Evolutionary conservation across 2,888 invertebrate genomes (phyloP), one percentile per base, ranked within the genome.

Genomic region (Aphidoletes aphidimyza): DNA sequence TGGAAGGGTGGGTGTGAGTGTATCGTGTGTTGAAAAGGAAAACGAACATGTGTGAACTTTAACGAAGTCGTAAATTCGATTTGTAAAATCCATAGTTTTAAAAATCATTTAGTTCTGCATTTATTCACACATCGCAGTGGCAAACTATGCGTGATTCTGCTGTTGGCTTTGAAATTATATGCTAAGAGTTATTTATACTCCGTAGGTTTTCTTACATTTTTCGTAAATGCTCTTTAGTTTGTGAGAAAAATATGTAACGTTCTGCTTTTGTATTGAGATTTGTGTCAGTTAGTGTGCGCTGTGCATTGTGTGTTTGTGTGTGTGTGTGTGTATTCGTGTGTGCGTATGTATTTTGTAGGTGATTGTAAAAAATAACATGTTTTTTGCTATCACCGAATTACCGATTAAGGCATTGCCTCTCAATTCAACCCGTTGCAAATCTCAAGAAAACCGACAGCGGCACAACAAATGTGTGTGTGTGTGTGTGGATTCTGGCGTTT

Each of bases 141-240:
- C 22, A 26, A 37, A 83, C 45, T 42, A 83, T 45, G 39, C 83
- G 39, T 22, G 14, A 45, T 45, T 26, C 22, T 39, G 22, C 22
- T 1, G 5, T 5, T 83, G 39, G 37, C 11, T 39, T n/a, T n/a
- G 19, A 17, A 78, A 69, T 59, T 3, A 59, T 22, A 14, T 9
- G 19, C 14, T 81, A 1, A 37, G 81, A 19, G 69, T 69, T 69
- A 5, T 37, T 37, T n/a, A 37, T 37, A n/a, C 8, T 37, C 37
- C 37, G 14, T n/a, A 69, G 0, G 0, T 81, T 59, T 83, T 83
- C 83, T 83, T 83, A 83, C 83, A 37, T 49, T 47, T 84, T 78
- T 45, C 22, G 84, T 85, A 87, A 90, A 90, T 90, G 89, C 89
- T 90, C 90, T 89, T 90, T 89, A 88, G 88, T 89, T 90, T 90